Evolutionary conservation across 1,140 invertebrate genomes (phyloP).

Genomic region (Trichonephila inaurata): DNA sequence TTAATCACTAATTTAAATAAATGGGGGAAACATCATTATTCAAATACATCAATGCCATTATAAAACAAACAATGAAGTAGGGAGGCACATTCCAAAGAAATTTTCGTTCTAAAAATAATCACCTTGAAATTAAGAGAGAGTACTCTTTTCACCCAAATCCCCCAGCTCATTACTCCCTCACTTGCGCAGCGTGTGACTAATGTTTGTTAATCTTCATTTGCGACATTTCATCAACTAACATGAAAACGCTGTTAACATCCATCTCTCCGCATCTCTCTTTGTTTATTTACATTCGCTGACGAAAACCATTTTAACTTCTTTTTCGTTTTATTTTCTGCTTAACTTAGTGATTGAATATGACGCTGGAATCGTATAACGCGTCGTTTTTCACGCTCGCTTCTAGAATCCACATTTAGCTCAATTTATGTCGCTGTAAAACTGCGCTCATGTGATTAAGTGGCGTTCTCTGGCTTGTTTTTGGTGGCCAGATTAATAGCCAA

Average conservation of each 20-base stretch:
- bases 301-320: background rate
- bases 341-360: background rate
- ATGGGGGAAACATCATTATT: too few species aligned
- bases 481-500: slow-evolving; percentile 9
- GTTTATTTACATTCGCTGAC: slow-evolving; percentile 60
- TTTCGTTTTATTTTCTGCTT: background rate
- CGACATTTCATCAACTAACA: slow-evolving; percentile 29
- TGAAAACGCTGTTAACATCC: slow-evolving; percentile 48
- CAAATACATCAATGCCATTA: too few species aligned
- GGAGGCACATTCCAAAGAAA: too few species aligned
- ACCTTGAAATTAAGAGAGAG: too few species aligned
- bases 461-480: slow-evolving; percentile 16
- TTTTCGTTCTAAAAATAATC: too few species aligned
- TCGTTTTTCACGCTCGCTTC: background rate
- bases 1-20: too few species aligned
- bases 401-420: background rate
- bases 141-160: too few species aligned
- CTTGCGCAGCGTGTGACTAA: background rate
- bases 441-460: background rate
- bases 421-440: slow-evolving; percentile 27
- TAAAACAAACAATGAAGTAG: too few species aligned
- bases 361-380: background rate
- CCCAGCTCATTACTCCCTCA: background rate
- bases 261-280: too few species aligned
- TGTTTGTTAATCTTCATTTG: slow-evolving; percentile 63